Evolutionary conservation across 1,140 invertebrate genomes (phyloP), one percentile per base, ranked within the genome.

Genomic region (Drosophila neocordata): DNA sequence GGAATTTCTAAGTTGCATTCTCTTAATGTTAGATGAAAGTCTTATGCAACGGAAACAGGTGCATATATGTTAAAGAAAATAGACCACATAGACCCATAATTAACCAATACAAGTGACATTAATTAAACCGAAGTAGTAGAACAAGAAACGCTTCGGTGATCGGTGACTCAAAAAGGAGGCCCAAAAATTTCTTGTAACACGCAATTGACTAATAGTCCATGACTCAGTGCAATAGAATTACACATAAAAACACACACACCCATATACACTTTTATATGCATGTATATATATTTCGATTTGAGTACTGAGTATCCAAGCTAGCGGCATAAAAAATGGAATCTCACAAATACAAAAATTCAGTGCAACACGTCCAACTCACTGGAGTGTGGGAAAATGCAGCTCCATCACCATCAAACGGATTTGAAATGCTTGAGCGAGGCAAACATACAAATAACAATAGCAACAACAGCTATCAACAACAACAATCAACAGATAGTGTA

Each of bases 1-100:
- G 24, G 44, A 53, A 13, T 71, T 63, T 41, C 18, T 31, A 31
- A 15, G 56, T 24, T 64, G 34, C 60, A 22, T 51, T 22, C 35
- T 55, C 51, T 56, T 20, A 8, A 77, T 66, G 82, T 81, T 82
- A 85, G 24, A 35, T 18, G 13, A 34, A 59, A 59, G 57, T 52
- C 64, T 75, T 79, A 68, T 74, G 81, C 82, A 87, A 87, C 82
- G 83, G 82, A 87, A 87, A 82, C 82, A 87, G 82, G 83, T 87
- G 82, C 78, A 52, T 35, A 62, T 11, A 37, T 58, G 58, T 62
- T 41, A 27, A 71, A 64, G 34, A 31, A 27, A 48, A 48, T 48
- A 9, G 15, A 48, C 15, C 18, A 20, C 41, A 31, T 13, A 18
- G 31, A 63, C 38, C 12, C n/a, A 63, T 48, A 7, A 22, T 56